Percentiles rank a stretch among this genome's conserved stretches.
phyloP scores from a whole-genome alignment of 1,140 invertebrate species.

The Dendroctonus valens region DNA sequence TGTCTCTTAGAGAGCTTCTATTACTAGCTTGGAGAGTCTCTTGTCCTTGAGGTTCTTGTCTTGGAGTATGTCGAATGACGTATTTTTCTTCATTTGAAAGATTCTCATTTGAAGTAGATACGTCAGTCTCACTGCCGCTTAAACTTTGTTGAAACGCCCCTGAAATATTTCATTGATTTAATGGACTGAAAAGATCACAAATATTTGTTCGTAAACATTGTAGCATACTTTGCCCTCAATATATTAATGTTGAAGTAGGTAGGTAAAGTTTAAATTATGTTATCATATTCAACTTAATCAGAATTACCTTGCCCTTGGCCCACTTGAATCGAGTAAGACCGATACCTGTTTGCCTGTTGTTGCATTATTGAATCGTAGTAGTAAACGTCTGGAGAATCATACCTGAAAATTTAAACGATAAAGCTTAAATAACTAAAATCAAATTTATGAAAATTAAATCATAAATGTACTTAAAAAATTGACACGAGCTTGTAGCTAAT shows the following conservation, averaged over 20 bases:
- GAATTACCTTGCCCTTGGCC: slow-evolving; percentile 24
- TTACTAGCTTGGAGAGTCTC: slow-evolving; percentile 72
- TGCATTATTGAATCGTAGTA: slow-evolving; percentile 13
- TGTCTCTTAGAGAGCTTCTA: slow-evolving; percentile 69
- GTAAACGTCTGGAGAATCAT: slow-evolving; percentile 1
- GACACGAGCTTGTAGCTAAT: too few relatives aligned
- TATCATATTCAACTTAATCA: too few relatives aligned
- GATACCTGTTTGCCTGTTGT: slow-evolving; percentile 24
- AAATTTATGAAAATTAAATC: too few relatives aligned
- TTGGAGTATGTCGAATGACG: slow-evolving; percentile 75
- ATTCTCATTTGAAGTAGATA: slow-evolving; percentile 88
- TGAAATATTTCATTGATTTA: slow-evolving; percentile 12
- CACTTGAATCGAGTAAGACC: slow-evolving; percentile 25
- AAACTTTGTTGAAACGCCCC: slow-evolving; percentile 65
- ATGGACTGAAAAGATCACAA: not conserved
- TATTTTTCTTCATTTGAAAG: slow-evolving; percentile 81
- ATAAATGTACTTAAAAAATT: too few relatives aligned
- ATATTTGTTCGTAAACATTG: not conserved
- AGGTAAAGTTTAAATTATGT: not conserved
- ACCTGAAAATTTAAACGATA: slow-evolving; percentile 7
- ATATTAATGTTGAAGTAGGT: not conserved
- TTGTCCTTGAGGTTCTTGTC: slow-evolving; percentile 91
- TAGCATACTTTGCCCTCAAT: not conserved
- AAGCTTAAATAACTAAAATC: too few relatives aligned
- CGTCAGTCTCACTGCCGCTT: slow-evolving; percentile 86